phyloP scores from a whole-genome alignment of 2,888 invertebrate genomes.

The Peribatodes rhomboidaria region DNA sequence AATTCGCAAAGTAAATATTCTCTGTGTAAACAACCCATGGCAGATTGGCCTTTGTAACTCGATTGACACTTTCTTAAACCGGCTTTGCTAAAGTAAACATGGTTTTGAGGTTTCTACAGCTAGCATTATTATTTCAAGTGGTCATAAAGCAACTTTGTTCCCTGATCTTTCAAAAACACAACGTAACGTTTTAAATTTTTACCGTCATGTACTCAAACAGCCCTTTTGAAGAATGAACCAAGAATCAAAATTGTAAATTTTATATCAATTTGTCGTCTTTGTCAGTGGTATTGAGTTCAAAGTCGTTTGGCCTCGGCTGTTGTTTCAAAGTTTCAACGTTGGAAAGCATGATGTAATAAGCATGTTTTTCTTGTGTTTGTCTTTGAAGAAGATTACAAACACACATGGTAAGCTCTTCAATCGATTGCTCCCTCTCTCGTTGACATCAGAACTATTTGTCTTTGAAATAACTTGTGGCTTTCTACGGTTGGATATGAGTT shows the following conservation, averaged over 20 bases:
- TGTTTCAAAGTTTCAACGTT: conserved; percentile 33
- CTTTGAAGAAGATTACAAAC: conserved; percentile 81
- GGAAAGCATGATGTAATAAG: conserved; percentile 64
- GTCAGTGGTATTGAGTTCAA: conserved; percentile 43
- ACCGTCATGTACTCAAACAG: conserved; percentile 60
- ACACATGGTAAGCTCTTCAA: conserved; percentile 73
- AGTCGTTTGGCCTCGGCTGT: conserved; percentile 39
- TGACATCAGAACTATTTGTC: conserved; percentile 81
- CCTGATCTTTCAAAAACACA: conserved; percentile 50
- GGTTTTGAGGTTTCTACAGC: conserved; percentile 30
- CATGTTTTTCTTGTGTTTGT: conserved; percentile 82
- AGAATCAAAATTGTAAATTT: not conserved
- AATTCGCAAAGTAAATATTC: conserved; percentile 64
- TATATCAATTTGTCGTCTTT: conserved; percentile 5
- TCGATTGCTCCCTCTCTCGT: conserved; percentile 68
- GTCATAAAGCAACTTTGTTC: conserved; percentile 36
- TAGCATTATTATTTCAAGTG: conserved; percentile 43
- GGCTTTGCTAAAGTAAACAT: conserved; percentile 58
- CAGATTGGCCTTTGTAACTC: conserved; percentile 63
- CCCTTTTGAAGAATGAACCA: conserved; percentile 43
- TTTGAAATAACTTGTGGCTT: conserved; percentile 79
- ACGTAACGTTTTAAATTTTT: conserved; percentile 60
- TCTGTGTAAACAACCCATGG: conserved; percentile 75
- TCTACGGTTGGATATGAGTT: conserved; percentile 70
- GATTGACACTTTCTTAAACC: conserved; percentile 59